These are phyloP conservation scores for Charaxes varanes DNA, from an alignment of 1,140 invertebrate genomes.

Conservation along the genomic window DNA sequence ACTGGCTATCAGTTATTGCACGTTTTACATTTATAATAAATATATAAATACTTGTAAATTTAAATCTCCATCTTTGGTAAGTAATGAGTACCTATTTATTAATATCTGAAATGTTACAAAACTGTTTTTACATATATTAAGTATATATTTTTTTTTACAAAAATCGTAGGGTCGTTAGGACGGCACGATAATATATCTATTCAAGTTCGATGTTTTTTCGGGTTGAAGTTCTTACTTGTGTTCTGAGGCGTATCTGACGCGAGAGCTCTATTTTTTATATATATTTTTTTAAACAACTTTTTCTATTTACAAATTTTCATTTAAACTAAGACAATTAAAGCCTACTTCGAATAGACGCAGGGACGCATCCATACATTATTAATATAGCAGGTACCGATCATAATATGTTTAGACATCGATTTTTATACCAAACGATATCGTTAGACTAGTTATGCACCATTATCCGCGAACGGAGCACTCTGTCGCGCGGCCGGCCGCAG, in stretches of 20 bases:
- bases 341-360: conserved; percentile 72
- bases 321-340: conserved; percentile 73
- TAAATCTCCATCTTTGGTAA: conserved; percentile 70
- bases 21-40: conserved; percentile 74
- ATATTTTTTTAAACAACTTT: conserved; percentile 50
- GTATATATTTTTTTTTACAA: conserved; percentile 74
- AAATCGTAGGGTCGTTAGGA: conserved; percentile 74
- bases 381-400: conserved; percentile 69
- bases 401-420: conserved; percentile 62
- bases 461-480: conserved; percentile 46
- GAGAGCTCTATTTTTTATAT: conserved; percentile 46
- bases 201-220: conserved; percentile 70
- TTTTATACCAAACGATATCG: conserved; percentile 52
- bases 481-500: conserved; percentile 17
- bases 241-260: conserved; percentile 46
- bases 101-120: conserved; percentile 73
- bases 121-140: conserved; percentile 70
- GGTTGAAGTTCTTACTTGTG: conserved; percentile 38
- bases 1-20: conserved; percentile 72
- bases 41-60: conserved; percentile 75
- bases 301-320: conserved; percentile 71
- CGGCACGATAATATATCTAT: conserved; percentile 72
- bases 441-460: conserved; percentile 69
- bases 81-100: conserved; percentile 70
- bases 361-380: conserved; percentile 70